Conservation (phyloP, 1,140 invertebrate species). For the Drosophila orosa region DNA sequence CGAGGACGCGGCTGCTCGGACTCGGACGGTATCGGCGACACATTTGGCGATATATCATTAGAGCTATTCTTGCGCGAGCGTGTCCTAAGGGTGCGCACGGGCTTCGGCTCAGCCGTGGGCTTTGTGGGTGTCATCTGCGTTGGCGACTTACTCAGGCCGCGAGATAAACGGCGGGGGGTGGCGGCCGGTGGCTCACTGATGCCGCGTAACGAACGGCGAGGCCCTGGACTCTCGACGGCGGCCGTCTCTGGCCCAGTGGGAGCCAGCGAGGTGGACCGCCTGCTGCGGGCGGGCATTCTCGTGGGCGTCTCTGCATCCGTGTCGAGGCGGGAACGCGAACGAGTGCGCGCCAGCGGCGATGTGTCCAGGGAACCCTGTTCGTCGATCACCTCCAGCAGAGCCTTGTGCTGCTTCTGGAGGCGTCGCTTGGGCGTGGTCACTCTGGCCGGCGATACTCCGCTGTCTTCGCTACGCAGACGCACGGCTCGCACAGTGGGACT, state of each 20-base stretch:
- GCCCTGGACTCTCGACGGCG: background rate
- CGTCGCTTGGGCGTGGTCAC: conserved; percentile 41
- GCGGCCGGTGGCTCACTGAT: conserved; percentile 34
- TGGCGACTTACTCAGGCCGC: conserved; percentile 6
- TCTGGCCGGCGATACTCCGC: conserved; percentile 2
- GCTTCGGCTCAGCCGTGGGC: background rate
- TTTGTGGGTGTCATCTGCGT: background rate
- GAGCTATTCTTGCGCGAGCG: conserved; percentile 2
- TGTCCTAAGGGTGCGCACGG: background rate
- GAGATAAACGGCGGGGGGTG: background rate
- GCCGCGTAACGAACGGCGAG: conserved; percentile 11
- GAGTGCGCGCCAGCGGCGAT: conserved; percentile 29
- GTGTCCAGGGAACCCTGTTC: conserved; percentile 31
- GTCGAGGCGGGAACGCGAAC: conserved; percentile 51
- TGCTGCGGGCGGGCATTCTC: background rate
- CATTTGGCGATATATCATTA: background rate
- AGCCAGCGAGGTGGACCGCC: conserved; percentile 12
- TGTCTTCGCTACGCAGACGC: conserved; percentile 41
- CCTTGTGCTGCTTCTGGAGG: background rate
- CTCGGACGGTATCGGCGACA: background rate
- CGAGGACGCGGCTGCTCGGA: conserved; percentile 1
- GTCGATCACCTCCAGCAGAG: conserved; percentile 58
- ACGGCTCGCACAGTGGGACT: no score
- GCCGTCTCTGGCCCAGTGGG: background rate
- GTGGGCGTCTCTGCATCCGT: conserved; percentile 10